Base-by-base conservation (phyloP, 2,888 invertebrate species). In the Hyles lineata region DNA sequence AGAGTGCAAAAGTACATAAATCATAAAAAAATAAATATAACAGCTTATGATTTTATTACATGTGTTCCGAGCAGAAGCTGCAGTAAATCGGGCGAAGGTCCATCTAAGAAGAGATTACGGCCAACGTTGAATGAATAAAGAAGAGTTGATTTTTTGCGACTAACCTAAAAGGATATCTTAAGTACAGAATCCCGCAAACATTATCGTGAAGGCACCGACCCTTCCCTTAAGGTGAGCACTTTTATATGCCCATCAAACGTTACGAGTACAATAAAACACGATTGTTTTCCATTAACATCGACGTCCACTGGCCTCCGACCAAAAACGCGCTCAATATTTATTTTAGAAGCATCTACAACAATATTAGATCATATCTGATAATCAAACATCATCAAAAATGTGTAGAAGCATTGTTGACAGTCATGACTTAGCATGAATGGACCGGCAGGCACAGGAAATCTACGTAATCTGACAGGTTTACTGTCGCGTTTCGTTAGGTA, bases 191-290 rank as follows among this genome's bases (percentile, higher is more conserved):
- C 88, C 88, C 87, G 82, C 86, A 85, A 87, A 89, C 91, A 90
- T 92, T 90, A 92, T 91, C 90, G 88, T 88, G 86, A 87, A 91
- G 87, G 89, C 85, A 85, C 84, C 85, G 89, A 89, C 90, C 92
- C 90, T 91, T 90, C 87, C 85, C 86, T 88, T 88, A 89, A 90
- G 93, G 92, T 92, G 91, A 92, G 89, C 89, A 89, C 90, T 93
- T 93, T 93, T 92, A 92, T 93, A 88, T 88, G 86, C 88, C 92
- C 88, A 93, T 93, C 91, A 93, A 93, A 90, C 85, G 90, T 93
- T 92, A 93, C 88, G 93, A 91, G 90, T 86, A 87, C 88, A 92
- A 93, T 94, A 93, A 93, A 94, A 92, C 94, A 93, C 91, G 90
- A 94, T 93, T 93, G 94, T 92, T 92, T 92, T 90, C 92, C 92